Evolutionary conservation across 1,140 invertebrate genomes (phyloP), one percentile per base, ranked within the genome.

Genomic region (Holotrichia oblita): DNA sequence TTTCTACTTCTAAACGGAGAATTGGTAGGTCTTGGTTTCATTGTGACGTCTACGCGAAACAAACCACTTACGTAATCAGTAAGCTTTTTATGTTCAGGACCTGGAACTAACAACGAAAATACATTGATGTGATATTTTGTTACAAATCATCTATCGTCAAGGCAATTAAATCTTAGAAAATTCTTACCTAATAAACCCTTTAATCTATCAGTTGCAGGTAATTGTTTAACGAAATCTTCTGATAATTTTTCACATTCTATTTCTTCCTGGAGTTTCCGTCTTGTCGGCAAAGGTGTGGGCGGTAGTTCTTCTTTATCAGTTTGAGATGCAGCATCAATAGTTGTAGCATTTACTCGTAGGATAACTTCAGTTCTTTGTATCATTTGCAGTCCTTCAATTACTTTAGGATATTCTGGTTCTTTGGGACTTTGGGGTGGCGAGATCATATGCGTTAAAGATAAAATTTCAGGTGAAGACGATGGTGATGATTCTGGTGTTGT

Each of bases 31-130:
- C 85, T 83, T 40, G 91, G 89, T 79, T 90, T 88, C 40, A 90
- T 87, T 40, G 90, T 90, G 72, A 93, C 88, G 83, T 94, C 91
- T 69, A 93, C 88, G 85, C 92, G 91, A 86, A 96, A 95, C 72
- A 96, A 85, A 77, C 93, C 94, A 84, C 91, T 91, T 83, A 96
- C 93, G 86, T 95, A 96, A 85, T 95, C 93, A 78, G 93, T 92
- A 34, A 93, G 90, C 82, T 92, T 94, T 87, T 94, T 95, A 81
- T 92, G 90, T 81, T 93, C 91, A 69, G 91, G 91, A 85, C 90
- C 89, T 87, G 92, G 91, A 88, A 92, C 92, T 92, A 85, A 80
- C 88, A 87, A n/a, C n/a, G 17, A 55, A 55, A 77, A 40, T 69
- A 69, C 7, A 48, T 17, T 48, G 2, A 48, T 48, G n/a, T 48